phyloP scores from a whole-genome alignment of 53 echinoderm and acorn worm species.

The Pentamera pediparva region DNA sequence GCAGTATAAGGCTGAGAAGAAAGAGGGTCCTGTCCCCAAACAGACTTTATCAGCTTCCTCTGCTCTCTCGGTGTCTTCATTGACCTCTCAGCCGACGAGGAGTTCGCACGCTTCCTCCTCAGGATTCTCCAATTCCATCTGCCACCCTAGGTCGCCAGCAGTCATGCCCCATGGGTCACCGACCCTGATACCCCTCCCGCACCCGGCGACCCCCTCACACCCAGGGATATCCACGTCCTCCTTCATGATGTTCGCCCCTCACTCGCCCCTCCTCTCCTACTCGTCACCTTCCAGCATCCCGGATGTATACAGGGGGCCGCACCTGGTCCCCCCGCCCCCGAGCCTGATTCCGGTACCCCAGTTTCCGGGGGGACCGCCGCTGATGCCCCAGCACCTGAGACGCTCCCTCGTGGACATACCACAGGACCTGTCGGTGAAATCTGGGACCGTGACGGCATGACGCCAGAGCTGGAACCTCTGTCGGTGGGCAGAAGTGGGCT shows the following conservation, averaged over 20 bases:
- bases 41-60: constrained; percentile 7
- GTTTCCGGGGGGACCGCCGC: constrained; percentile 44
- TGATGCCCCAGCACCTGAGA: constrained; percentile 42
- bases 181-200: constrained; percentile 76
- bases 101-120: constrained; percentile 33
- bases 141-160: constrained; percentile 29
- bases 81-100: constrained; percentile 41
- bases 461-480: no score
- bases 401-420: constrained; percentile 61
- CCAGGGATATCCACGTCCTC: constrained; percentile 54
- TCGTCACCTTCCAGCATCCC: constrained; percentile 51
- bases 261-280: constrained; percentile 60
- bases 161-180: constrained; percentile 66
- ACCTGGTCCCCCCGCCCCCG: constrained; percentile 53
- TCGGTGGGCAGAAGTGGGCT: no score
- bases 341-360: constrained; percentile 48
- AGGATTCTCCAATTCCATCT: constrained; percentile 31
- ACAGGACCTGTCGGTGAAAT: constrained; percentile 90
- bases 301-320: constrained; percentile 51
- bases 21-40: constrained; percentile 27
- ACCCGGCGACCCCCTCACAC: constrained; percentile 67
- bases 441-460: constrained; percentile 88
- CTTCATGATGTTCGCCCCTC: constrained; percentile 81
- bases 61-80: constrained; percentile 26
- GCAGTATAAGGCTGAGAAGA: constrained; percentile 6